Percentiles rank a stretch among this genome's conserved stretches.
Conservation (phyloP, 2,113 vertebrate species). For the Holacanthus passer region DNA sequence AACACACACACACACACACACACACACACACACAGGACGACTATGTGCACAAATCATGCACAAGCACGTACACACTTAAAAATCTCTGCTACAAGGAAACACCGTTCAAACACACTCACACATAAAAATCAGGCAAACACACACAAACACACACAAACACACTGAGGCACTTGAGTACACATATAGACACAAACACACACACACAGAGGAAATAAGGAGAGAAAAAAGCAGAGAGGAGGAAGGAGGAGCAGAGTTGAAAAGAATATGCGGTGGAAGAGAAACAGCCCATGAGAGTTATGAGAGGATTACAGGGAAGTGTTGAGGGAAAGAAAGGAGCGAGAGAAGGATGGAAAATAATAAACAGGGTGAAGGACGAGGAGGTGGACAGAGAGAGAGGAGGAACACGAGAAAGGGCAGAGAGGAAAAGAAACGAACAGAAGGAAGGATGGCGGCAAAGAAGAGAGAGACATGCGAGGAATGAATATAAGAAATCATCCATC, state of each 20-base stretch:
- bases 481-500: conserved; percentile 9
- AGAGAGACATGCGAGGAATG: conserved; percentile 1
- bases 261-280: conserved; percentile 30
- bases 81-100: conserved; percentile 1
- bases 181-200: conserved; percentile 5
- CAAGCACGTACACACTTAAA: conserved; percentile 1
- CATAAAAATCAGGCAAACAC: neutral
- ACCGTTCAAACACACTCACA: conserved; percentile 30
- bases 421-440: neutral
- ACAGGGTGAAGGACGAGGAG: neutral
- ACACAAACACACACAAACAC: neutral
- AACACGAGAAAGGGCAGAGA: neutral
- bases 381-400: neutral
- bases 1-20: neutral
- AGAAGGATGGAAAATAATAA: conserved; percentile 16
- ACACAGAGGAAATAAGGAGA: conserved; percentile 14
- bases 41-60: conserved; percentile 25
- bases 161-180: conserved; percentile 7
- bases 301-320: conserved; percentile 35
- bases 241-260: conserved; percentile 43
- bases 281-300: conserved; percentile 39
- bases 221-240: conserved; percentile 14
- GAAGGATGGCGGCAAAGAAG: neutral
- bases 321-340: conserved; percentile 16
- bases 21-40: neutral